Percentiles rank a stretch among this genome's conserved stretches.
Evolutionary conservation across 2,797 vertebrate genomes (phyloP).

Genomic region (Ataeniobius toweri): DNA sequence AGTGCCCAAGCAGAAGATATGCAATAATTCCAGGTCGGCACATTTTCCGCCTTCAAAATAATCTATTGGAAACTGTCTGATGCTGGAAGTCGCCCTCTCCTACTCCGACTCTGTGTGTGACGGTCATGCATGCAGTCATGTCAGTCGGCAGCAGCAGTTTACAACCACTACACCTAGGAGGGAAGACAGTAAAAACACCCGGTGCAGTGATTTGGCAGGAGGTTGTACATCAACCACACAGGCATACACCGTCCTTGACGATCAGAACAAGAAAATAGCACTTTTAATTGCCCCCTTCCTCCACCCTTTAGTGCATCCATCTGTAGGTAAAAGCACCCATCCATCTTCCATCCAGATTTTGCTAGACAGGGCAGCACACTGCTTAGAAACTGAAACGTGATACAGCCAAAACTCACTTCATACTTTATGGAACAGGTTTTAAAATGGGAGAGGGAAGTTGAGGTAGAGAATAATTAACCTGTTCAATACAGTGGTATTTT

Average conservation of each 20-base stretch:
- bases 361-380: conserved; percentile 26
- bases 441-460: conserved; percentile 2
- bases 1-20: conserved; percentile 48
- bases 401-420: conserved; percentile 53
- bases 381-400: conserved; percentile 55
- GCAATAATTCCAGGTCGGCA: conserved; percentile 56
- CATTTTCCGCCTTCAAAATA: conserved; percentile 51
- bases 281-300: conserved; percentile 41
- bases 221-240: conserved; percentile 52
- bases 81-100: conserved; percentile 27
- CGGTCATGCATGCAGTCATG: conserved; percentile 14
- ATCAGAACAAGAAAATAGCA: conserved; percentile 58
- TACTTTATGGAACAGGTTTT: conserved; percentile 40
- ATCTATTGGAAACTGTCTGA: conserved; percentile 54
- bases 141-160: conserved; percentile 41
- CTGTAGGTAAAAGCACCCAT: conserved; percentile 31
- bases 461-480: neutral
- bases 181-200: conserved; percentile 37
- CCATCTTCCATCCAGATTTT: conserved; percentile 31
- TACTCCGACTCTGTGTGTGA: conserved; percentile 19
- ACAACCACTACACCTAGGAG: conserved; percentile 35
- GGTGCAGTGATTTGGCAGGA: conserved; percentile 53
- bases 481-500: neutral
- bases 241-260: conserved; percentile 51
- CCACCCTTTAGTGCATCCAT: conserved; percentile 36